A percentile compares a stretch with the other conserved stretches of the same genome.
Evolutionary conservation across 2,113 vertebrate genomes (phyloP).

Genomic region (Grantiella picta): DNA sequence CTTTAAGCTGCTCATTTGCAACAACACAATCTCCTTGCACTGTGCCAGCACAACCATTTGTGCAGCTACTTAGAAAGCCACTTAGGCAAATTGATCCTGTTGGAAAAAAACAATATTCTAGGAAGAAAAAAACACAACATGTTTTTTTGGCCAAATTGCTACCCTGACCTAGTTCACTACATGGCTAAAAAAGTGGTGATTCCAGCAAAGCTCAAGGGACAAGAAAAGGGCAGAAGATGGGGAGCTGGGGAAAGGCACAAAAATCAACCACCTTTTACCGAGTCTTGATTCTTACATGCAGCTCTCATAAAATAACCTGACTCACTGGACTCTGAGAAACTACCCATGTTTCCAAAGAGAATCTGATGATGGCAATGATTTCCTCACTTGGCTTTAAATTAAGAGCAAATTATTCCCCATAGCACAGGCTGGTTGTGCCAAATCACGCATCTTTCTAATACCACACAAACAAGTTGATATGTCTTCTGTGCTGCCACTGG

Average conservation of each 20-base stretch:
- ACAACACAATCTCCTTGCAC: not conserved
- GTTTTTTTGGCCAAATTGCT: not conserved
- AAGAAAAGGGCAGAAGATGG: not conserved
- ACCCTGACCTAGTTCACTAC: not conserved
- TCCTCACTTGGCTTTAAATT: slow-evolving; percentile 34
- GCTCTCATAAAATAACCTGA: not conserved
- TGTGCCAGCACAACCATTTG: not conserved
- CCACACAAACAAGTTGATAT: not conserved
- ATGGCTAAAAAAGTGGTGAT: not conserved
- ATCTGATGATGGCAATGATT: not conserved
- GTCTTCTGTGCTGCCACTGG: not conserved
- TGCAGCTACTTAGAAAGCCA: not conserved
- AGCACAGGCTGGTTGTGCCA: not conserved
- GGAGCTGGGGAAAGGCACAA: not conserved
- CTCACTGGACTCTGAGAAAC: not conserved
- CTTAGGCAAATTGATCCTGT: not conserved
- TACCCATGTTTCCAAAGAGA: not conserved
- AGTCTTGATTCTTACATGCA: not conserved
- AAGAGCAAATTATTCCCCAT: slow-evolving; percentile 2
- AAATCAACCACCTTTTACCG: not conserved
- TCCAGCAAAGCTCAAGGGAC: not conserved
- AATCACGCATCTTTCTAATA: slow-evolving; percentile 22
- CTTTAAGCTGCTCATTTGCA: slow-evolving; percentile 8
- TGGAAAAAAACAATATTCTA: not conserved
- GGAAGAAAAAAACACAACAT: not conserved